Evolutionary conservation across 2,888 invertebrate species (phyloP).

Genomic region (Linyphia triangularis): DNA sequence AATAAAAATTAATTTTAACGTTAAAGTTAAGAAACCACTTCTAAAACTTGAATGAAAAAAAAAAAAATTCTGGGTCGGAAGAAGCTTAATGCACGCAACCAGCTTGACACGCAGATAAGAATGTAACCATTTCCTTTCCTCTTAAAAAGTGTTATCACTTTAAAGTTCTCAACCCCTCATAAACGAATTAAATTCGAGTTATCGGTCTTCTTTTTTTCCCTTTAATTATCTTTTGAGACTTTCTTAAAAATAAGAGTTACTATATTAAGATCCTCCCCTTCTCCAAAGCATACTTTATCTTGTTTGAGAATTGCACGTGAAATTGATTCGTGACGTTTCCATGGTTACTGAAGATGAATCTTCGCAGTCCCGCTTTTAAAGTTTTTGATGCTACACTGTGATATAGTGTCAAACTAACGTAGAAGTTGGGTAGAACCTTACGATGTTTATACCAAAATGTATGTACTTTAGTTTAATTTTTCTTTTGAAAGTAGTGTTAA

Average conservation of each 20-base stretch:
- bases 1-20: neutral
- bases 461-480: too few species aligned
- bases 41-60: neutral
- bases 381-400: neutral
- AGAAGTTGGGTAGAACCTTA: neutral
- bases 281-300: conserved; percentile 22
- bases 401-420: neutral
- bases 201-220: neutral
- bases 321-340: conserved; percentile 31
- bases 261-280: neutral
- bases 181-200: conserved; percentile 9
- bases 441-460: too few species aligned
- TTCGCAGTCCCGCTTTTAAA: neutral
- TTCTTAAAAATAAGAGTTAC: neutral
- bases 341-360: conserved; percentile 27
- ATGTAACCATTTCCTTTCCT: neutral
- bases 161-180: neutral
- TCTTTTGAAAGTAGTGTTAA: too few species aligned
- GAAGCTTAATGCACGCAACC: neutral
- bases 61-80: neutral
- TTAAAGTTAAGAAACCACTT: neutral
- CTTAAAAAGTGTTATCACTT: neutral
- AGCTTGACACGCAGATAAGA: neutral
- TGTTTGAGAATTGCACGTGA: neutral
- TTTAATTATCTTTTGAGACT: conserved; percentile 3